Evolutionary conservation across 2,113 vertebrate species (phyloP).

Genomic region (Uria lomvia): DNA sequence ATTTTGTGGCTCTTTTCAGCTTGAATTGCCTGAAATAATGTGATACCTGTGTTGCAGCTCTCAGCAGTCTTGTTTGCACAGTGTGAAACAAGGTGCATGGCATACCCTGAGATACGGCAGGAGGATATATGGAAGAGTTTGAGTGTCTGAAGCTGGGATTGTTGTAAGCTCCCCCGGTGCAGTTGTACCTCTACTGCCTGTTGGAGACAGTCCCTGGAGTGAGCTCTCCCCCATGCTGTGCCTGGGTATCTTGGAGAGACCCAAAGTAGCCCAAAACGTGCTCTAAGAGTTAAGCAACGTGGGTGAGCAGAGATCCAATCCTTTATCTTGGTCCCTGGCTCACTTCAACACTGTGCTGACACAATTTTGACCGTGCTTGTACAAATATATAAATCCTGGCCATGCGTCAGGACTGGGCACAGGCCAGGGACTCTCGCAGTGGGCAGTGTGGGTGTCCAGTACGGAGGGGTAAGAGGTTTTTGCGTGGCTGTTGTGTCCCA

Average conservation of each 20-base stretch:
- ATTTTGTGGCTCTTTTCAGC: background rate
- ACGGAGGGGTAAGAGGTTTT: background rate
- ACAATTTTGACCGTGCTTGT: background rate
- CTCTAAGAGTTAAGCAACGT: background rate
- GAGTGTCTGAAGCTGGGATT: background rate
- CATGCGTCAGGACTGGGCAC: background rate
- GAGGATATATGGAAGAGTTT: background rate
- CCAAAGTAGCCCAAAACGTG: background rate
- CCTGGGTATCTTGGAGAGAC: background rate
- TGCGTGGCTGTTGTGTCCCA: background rate
- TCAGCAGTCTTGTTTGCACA: background rate
- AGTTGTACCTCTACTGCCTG: background rate
- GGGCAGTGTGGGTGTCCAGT: background rate
- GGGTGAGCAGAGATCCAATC: background rate
- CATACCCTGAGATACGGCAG: rapidly evolving
- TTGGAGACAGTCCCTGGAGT: background rate
- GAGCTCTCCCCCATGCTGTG: background rate
- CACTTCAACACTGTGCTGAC: background rate
- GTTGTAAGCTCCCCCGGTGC: background rate
- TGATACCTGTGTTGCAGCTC: background rate
- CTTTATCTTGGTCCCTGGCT: background rate
- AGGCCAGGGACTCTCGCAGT: background rate
- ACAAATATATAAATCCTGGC: background rate
- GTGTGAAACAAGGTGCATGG: background rate
- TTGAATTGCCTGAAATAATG: background rate